A percentile compares a stretch with the other conserved stretches of the same genome.
Conservation (phyloP, 1,140 invertebrate genomes). For the Drosophila bipectinata region DNA sequence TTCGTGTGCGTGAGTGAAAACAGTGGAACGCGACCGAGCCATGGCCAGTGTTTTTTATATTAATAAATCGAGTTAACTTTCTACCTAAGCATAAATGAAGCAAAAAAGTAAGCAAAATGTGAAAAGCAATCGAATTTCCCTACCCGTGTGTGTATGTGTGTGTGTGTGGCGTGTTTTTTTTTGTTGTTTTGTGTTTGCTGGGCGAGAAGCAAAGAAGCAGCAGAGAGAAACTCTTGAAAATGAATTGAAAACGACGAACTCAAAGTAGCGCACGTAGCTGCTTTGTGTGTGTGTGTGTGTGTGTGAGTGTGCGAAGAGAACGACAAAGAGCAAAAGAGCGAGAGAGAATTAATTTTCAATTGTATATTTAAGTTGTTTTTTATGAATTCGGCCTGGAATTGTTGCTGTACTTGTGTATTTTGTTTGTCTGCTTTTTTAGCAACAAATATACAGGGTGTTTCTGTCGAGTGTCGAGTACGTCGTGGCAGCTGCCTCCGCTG, state of each 20-base stretch:
- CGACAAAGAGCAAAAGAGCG: slow-evolving; percentile 20
- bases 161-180: slow-evolving; percentile 48
- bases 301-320: slow-evolving; percentile 14
- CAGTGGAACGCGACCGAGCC: slow-evolving; percentile 35
- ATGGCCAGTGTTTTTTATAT: slow-evolving; percentile 63
- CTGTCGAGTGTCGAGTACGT: neutral
- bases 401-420: slow-evolving; percentile 29
- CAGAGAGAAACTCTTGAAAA: slow-evolving; percentile 74
- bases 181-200: slow-evolving; percentile 43
- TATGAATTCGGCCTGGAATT: slow-evolving; percentile 16
- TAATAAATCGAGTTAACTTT: slow-evolving; percentile 6
- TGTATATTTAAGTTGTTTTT: slow-evolving; percentile 69
- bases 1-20: slow-evolving; percentile 37
- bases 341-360: slow-evolving; percentile 55
- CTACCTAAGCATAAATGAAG: slow-evolving; percentile 29
- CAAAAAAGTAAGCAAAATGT: slow-evolving; percentile 51
- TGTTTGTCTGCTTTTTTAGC: slow-evolving; percentile 19
- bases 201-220: slow-evolving; percentile 21
- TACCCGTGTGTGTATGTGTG: slow-evolving; percentile 22
- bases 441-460: slow-evolving; percentile 43
- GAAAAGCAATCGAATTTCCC: slow-evolving; percentile 9
- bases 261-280: slow-evolving; percentile 71
- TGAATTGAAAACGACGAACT: slow-evolving; percentile 80
- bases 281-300: neutral
- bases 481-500: neutral